Percentiles rank a stretch among this genome's conserved stretches.
Evolutionary conservation across 2,113 vertebrate species (phyloP).

Genomic region (Kobus ellipsiprymnus): DNA sequence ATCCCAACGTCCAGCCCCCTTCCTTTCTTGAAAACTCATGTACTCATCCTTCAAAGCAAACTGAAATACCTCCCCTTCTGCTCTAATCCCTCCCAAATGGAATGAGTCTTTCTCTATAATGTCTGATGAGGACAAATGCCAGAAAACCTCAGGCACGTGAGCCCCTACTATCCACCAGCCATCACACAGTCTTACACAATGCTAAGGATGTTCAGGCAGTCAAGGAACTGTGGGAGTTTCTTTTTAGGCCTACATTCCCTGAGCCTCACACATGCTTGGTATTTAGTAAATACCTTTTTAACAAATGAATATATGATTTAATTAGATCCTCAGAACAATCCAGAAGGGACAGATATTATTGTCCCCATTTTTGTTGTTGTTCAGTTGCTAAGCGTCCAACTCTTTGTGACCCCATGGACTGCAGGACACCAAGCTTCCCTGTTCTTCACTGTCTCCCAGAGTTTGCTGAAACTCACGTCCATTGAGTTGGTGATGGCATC

Average conservation of each 20-base stretch:
- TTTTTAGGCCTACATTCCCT: neutral
- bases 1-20: neutral
- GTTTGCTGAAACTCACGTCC: neutral
- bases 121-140: neutral
- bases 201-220: fast-evolving
- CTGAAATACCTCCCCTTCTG: neutral
- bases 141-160: fast-evolving
- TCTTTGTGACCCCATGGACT: neutral
- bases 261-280: fast-evolving
- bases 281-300: neutral
- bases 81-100: neutral
- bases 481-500: neutral
- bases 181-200: neutral
- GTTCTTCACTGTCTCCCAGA: neutral
- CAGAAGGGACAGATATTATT: neutral
- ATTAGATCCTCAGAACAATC: neutral
- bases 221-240: neutral
- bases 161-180: neutral
- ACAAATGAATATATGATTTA: neutral
- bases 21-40: neutral
- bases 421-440: neutral
- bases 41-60: neutral
- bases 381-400: neutral
- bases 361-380: neutral
- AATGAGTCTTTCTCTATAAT: neutral